Conservation (phyloP, 2,797 vertebrate genomes). For the Lithobates pipiens region DNA sequence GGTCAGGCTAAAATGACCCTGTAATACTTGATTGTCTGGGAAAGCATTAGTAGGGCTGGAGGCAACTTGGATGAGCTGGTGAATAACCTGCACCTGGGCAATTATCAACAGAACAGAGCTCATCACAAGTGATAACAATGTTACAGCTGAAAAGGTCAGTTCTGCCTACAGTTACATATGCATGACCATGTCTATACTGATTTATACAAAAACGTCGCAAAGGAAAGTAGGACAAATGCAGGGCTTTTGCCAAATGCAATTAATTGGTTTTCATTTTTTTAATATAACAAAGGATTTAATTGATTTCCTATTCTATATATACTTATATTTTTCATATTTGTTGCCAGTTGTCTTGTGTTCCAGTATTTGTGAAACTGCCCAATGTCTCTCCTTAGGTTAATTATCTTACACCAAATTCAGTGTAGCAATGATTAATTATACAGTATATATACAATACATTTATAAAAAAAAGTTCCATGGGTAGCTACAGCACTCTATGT, state of each 20-base stretch:
- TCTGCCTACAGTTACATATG: neutral
- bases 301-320: neutral
- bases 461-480: too few relatives aligned
- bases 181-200: neutral
- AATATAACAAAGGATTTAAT: neutral
- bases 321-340: neutral
- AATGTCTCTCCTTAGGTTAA: neutral
- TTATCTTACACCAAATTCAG: neutral
- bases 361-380: neutral
- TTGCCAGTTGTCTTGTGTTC: neutral
- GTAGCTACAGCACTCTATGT: too few relatives aligned
- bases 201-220: neutral
- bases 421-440: too few relatives aligned
- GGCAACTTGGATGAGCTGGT: neutral
- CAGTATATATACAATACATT: too few relatives aligned
- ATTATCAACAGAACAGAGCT: neutral
- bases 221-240: neutral
- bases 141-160: neutral
- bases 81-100: neutral
- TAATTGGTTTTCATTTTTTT: neutral
- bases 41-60: neutral
- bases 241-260: neutral
- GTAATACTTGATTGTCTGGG: neutral
- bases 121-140: neutral
- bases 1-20: neutral